Percentiles rank a stretch among this genome's conserved stretches.
phyloP scores from a whole-genome alignment of 2,797 vertebrate genomes.

The Falco concolor region DNA sequence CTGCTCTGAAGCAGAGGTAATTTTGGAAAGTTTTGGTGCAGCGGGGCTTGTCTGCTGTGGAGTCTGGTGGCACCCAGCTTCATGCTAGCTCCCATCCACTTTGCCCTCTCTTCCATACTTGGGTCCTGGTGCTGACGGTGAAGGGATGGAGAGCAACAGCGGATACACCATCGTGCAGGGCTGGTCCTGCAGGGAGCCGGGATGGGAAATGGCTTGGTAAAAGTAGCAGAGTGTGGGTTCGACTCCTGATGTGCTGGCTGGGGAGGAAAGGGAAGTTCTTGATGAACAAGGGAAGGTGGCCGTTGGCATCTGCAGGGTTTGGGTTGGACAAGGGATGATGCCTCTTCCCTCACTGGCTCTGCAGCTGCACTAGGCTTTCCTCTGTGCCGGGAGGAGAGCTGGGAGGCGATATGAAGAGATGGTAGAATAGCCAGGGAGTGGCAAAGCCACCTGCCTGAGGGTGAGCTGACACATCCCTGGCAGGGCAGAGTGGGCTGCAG shows the following conservation, averaged over 20 bases:
- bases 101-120: neutral
- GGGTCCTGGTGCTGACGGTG: neutral
- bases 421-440: neutral
- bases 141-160: neutral
- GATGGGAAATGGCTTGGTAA: neutral
- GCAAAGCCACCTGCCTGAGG: neutral
- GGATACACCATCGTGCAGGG: fast-evolving
- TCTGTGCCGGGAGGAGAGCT: neutral
- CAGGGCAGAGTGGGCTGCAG: neutral
- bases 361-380: neutral
- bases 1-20: neutral
- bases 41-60: neutral
- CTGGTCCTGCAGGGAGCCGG: neutral
- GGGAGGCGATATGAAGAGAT: neutral
- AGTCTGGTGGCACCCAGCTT: neutral
- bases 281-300: neutral
- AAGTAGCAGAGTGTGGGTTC: neutral
- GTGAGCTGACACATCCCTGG: neutral
- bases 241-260: neutral
- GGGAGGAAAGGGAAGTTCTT: neutral
- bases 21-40: neutral
- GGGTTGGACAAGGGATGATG: neutral
- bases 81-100: neutral
- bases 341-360: neutral
- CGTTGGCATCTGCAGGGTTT: neutral